Evolutionary conservation across 2,888 invertebrate species (phyloP).

Genomic region (Drepana falcataria): DNA sequence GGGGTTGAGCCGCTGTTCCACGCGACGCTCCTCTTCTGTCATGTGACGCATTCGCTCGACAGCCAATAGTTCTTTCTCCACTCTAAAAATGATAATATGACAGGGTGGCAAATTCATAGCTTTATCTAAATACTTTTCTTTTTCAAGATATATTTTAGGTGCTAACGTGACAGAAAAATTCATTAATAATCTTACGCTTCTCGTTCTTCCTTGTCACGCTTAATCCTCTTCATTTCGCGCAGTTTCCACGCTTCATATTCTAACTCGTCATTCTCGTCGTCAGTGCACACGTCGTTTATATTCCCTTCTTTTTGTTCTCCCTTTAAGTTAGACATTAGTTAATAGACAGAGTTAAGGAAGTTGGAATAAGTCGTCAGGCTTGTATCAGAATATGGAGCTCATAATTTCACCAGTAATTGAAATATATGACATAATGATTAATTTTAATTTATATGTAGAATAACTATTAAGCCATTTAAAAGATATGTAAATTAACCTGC

Average conservation of each 20-base stretch:
- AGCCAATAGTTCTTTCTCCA: conserved; percentile 92
- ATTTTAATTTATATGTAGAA: no score
- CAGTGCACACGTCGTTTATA: conserved; percentile 92
- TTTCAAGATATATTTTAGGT: no score
- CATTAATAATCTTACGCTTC: conserved; percentile 90
- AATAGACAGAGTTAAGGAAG: not conserved
- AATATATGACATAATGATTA: no score
- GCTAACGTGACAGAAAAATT: no score
- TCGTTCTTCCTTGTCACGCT: conserved; percentile 96
- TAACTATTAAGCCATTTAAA: no score
- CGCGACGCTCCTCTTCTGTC: conserved; percentile 97
- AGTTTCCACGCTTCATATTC: conserved; percentile 99
- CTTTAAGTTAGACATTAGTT: conserved; percentile 31
- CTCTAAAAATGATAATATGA: conserved; percentile 80
- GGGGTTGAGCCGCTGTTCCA: conserved; percentile 93
- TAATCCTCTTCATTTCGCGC: conserved; percentile 96
- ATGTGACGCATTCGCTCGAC: conserved; percentile 94
- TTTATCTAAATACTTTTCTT: no score
- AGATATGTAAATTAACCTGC: conserved; percentile 56
- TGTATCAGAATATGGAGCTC: no score
- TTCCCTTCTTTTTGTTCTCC: conserved; percentile 86
- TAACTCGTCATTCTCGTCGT: conserved; percentile 97
- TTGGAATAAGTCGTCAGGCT: no score
- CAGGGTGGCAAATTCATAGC: conserved; percentile 3
- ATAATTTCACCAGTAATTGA: no score